Conservation (phyloP, 2,797 vertebrate genomes). For the Intellagama lesueurii region DNA sequence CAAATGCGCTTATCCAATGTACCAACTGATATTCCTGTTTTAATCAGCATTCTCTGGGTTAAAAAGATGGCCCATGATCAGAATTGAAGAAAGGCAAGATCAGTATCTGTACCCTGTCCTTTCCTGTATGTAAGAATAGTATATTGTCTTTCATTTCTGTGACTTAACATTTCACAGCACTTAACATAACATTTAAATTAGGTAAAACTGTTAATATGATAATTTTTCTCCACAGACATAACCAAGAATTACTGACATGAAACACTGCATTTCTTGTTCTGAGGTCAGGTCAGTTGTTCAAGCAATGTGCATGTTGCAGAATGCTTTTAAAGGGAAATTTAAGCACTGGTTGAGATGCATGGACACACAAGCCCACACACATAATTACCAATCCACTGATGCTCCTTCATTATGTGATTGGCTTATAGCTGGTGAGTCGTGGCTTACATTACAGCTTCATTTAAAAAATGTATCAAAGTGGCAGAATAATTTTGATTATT, state of each 20-base stretch:
- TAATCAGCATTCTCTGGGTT: too few relatives aligned
- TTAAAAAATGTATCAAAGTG: not conserved
- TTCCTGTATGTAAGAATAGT: not conserved
- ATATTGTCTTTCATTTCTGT: conserved; percentile 1
- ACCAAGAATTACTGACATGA: conserved; percentile 40
- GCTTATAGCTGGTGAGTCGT: conserved; percentile 17
- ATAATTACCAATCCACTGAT: not conserved
- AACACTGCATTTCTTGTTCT: conserved; percentile 60
- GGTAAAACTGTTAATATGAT: conserved; percentile 53
- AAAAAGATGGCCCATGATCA: too few relatives aligned
- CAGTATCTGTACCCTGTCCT: not conserved
- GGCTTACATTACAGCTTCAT: conserved; percentile 34
- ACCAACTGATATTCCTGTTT: too few relatives aligned
- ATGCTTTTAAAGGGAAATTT: conserved; percentile 46
- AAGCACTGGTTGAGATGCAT: conserved; percentile 2
- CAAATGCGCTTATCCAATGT: too few relatives aligned
- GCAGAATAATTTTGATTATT: not conserved
- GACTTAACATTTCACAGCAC: not conserved
- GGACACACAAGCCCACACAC: not conserved
- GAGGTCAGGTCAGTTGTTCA: conserved; percentile 65
- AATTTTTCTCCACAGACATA: conserved; percentile 47
- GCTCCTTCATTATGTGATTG: conserved; percentile 9
- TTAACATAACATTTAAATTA: conserved; percentile 45
- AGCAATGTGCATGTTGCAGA: conserved; percentile 15
- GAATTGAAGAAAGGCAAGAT: too few relatives aligned